phyloP scores from a whole-genome alignment of 92 coral and sea anemone species.

The Actinernus sp. region DNA sequence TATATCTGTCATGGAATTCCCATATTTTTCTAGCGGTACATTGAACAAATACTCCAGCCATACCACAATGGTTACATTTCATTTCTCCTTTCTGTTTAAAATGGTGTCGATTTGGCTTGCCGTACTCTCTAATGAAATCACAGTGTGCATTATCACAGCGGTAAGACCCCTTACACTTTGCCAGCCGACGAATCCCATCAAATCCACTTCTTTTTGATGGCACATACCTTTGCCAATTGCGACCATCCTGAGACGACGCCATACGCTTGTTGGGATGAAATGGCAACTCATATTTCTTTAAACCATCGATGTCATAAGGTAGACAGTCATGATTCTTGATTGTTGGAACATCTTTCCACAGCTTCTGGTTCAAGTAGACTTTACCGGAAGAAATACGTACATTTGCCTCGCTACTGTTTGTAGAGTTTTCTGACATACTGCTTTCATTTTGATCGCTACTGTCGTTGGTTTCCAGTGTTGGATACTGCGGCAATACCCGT shows the following conservation, averaged over 20 bases:
- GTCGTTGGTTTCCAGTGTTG: not conserved
- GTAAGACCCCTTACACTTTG: conserved; percentile 24
- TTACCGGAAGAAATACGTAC: not conserved
- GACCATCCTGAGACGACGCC: conserved; percentile 4
- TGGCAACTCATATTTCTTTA: not conserved
- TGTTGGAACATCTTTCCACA: not conserved
- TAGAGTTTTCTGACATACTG: not conserved
- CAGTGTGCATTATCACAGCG: conserved; percentile 18
- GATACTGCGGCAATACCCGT: no score
- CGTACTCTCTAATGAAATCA: no score
- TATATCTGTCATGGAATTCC: no score
- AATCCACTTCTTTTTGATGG: conserved; percentile 28
- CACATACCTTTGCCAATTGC: conserved; percentile 30
- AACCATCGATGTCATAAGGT: not conserved
- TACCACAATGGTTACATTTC: not conserved
- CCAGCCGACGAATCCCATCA: conserved; percentile 25
- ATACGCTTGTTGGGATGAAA: not conserved
- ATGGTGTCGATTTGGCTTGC: conserved; percentile 25
- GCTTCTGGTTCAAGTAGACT: not conserved
- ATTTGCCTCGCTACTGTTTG: not conserved
- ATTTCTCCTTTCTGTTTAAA: conserved; percentile 1
- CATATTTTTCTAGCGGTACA: conserved; percentile 26
- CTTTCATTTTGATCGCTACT: not conserved
- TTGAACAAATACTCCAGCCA: not conserved
- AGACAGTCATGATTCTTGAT: not conserved